Conservation (phyloP, 2,888 invertebrate genomes). For the Drosophila paranaensis region DNA sequence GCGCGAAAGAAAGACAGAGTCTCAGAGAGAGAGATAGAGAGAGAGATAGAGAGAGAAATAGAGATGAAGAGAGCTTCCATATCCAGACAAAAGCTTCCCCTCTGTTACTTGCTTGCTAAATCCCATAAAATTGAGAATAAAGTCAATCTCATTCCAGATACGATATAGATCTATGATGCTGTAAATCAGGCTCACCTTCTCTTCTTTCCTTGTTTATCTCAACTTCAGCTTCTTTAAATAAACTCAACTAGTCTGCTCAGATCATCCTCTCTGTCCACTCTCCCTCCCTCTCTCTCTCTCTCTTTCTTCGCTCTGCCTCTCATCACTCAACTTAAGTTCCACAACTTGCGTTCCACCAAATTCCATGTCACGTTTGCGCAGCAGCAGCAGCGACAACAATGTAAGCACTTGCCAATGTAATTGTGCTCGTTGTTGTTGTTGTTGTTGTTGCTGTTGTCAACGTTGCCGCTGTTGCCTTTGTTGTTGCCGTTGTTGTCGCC, state of each 20-base stretch:
- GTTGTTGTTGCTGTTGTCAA: conserved; percentile 52
- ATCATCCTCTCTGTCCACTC: not conserved
- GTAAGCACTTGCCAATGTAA: conserved; percentile 54
- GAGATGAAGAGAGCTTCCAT: no score
- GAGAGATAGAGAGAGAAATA: no score
- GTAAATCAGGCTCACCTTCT: not conserved
- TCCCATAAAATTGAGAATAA: not conserved
- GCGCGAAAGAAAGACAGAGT: no score
- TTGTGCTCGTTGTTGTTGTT: conserved; percentile 28
- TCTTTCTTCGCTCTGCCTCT: conserved; percentile 14
- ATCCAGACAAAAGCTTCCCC: no score
- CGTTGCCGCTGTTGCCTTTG: conserved; percentile 40
- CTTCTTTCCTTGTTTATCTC: no score
- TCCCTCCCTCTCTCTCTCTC: not conserved
- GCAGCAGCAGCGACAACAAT: conserved; percentile 43
- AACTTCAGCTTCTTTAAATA: no score
- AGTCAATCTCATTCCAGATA: not conserved
- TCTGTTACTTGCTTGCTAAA: no score
- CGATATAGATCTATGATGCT: not conserved
- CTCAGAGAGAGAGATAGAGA: no score
- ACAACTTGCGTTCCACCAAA: conserved; percentile 45
- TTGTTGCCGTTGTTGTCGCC: conserved; percentile 56
- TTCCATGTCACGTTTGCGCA: conserved; percentile 61
- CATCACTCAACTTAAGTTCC: conserved; percentile 39
- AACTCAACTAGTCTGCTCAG: not conserved